These are phyloP conservation scores for Leptestheria dahalacensis DNA, from an alignment of 1,140 invertebrate species.

Conservation along the genomic window DNA sequence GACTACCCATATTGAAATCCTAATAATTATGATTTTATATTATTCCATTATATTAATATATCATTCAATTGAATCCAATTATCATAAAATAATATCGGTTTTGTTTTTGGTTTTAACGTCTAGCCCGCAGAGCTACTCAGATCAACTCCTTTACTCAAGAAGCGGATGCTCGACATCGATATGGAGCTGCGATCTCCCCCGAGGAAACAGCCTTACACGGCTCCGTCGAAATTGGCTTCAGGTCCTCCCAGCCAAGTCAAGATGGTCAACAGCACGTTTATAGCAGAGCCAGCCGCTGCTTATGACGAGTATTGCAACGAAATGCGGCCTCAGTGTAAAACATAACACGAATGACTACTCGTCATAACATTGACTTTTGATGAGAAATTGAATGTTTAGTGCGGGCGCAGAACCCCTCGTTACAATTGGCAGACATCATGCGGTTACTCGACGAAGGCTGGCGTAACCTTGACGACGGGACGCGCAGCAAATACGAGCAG, in stretches of 20 bases:
- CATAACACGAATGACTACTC: too few relatives aligned
- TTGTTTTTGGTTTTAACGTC: too few relatives aligned
- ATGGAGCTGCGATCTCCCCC: neutral
- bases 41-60: too few relatives aligned
- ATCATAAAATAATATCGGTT: too few relatives aligned
- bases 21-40: too few relatives aligned
- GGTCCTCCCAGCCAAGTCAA: neutral
- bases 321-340: constrained; percentile 27
- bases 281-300: neutral
- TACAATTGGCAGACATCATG: constrained; percentile 29
- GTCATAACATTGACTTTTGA: too few relatives aligned
- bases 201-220: neutral
- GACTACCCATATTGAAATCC: neutral
- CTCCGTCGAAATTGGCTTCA: neutral
- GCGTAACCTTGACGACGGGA: constrained; percentile 28
- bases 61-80: too few relatives aligned
- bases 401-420: constrained; percentile 25
- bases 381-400: too few relatives aligned
- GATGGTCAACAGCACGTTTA: neutral
- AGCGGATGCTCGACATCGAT: neutral
- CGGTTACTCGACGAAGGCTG: constrained; percentile 27
- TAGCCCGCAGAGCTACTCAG: neutral
- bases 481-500: constrained; percentile 31
- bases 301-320: constrained; percentile 16
- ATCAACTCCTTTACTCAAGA: neutral